Evolutionary conservation across 2,797 vertebrate genomes (phyloP).

Genomic region (Chrosomus eos): DNA sequence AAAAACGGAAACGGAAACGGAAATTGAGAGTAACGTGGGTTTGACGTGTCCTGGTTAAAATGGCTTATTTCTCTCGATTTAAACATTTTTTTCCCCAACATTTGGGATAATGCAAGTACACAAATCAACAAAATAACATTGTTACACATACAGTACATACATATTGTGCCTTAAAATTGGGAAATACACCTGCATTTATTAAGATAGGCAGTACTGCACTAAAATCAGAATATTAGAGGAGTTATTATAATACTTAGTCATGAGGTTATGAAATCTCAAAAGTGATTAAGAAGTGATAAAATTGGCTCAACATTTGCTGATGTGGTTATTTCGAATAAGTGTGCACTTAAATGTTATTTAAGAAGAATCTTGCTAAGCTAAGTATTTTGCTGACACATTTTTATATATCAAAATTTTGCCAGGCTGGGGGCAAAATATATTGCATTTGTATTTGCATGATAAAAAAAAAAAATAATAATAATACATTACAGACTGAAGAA

Average conservation of each 20-base stretch:
- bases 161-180: not conserved
- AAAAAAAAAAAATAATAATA: too few relatives aligned
- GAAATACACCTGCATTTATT: not conserved
- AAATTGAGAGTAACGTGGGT: too few relatives aligned
- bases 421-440: not conserved
- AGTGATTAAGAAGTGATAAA: not conserved
- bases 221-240: not conserved
- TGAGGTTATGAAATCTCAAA: slow-evolving; percentile 2
- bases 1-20: too few relatives aligned
- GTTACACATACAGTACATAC: too few relatives aligned
- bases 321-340: not conserved
- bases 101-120: too few relatives aligned
- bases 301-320: not conserved
- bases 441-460: not conserved
- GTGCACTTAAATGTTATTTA: not conserved
- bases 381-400: not conserved
- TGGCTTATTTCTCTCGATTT: too few relatives aligned
- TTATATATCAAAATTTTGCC: not conserved
- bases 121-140: too few relatives aligned
- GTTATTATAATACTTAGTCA: not conserved
- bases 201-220: not conserved
- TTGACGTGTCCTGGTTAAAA: too few relatives aligned
- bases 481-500: too few relatives aligned
- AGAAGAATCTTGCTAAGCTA: not conserved
- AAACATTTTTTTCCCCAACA: too few relatives aligned